Percentiles rank a stretch among this genome's conserved stretches.
These are phyloP conservation scores for Brachymystax lenok DNA, from an alignment of 2,797 vertebrate genomes.

Conservation along the genomic window DNA sequence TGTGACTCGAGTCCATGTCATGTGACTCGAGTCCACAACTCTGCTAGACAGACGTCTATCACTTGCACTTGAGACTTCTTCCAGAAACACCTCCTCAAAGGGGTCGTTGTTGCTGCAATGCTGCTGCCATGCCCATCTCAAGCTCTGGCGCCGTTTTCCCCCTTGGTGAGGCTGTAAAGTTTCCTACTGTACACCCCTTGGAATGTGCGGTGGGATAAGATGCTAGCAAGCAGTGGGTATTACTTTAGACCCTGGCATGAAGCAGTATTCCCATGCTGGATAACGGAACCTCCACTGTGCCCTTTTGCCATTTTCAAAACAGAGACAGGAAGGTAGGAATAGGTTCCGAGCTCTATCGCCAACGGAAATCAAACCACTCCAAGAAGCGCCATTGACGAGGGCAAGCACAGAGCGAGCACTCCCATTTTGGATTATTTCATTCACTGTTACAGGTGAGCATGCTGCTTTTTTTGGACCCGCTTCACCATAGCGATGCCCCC, in stretches of 20 bases:
- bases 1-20: too few species aligned
- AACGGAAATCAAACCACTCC: constrained; percentile 55
- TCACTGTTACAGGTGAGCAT: constrained; percentile 48
- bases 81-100: background rate
- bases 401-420: constrained; percentile 40
- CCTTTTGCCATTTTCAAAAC: constrained; percentile 49
- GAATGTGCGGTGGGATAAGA: constrained; percentile 50
- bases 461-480: constrained; percentile 52
- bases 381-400: constrained; percentile 49
- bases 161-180: too few species aligned
- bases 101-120: too few species aligned
- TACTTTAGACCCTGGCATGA: constrained; percentile 24
- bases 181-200: background rate
- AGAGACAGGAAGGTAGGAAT: constrained; percentile 24
- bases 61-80: background rate
- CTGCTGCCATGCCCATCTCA: background rate
- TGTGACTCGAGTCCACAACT: background rate
- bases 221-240: constrained; percentile 43
- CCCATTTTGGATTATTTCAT: constrained; percentile 56
- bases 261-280: constrained; percentile 55
- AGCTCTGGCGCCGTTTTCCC: background rate
- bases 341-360: constrained; percentile 42
- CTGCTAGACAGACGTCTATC: background rate
- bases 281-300: constrained; percentile 42
- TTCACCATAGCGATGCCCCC: constrained; percentile 41